These are phyloP conservation scores for Thunnus albacares DNA, from an alignment of 2,797 vertebrate genomes.

Conservation along the genomic window DNA sequence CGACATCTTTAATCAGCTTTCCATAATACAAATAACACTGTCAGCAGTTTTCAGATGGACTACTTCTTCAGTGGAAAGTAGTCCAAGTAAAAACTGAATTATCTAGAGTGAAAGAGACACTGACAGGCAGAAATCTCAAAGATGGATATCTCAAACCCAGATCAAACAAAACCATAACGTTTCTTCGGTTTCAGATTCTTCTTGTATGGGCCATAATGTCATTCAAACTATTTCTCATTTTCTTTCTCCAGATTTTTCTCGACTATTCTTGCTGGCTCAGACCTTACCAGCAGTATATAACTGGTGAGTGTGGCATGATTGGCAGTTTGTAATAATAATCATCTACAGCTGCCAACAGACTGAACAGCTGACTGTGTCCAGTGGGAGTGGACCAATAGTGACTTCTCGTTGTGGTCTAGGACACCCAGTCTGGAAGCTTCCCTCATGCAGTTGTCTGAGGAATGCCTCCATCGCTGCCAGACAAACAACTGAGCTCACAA, in stretches of 20 bases:
- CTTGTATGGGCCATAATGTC: background rate
- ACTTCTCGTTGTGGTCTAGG: slow-evolving; percentile 57
- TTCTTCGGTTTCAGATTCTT: background rate
- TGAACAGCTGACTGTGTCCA: slow-evolving; percentile 65
- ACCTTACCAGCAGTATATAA: background rate
- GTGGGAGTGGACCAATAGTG: slow-evolving; percentile 41
- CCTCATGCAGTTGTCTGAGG: slow-evolving; percentile 76
- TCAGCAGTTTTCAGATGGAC: background rate
- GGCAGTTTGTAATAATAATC: background rate
- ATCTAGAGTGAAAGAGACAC: background rate
- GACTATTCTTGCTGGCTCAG: background rate
- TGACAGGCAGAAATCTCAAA: background rate
- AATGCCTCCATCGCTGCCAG: slow-evolving; percentile 72
- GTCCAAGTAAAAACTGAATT: background rate
- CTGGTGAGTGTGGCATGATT: background rate
- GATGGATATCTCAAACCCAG: background rate
- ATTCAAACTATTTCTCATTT: background rate
- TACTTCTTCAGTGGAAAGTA: background rate
- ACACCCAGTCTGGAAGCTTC: slow-evolving; percentile 79
- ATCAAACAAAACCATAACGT: background rate
- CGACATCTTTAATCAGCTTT: too few species aligned
- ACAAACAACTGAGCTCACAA: slow-evolving; percentile 76
- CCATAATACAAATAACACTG: background rate
- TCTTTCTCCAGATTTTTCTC: background rate
- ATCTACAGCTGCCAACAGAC: slow-evolving; percentile 38